A percentile compares a stretch with the other conserved stretches of the same genome.
Conservation (phyloP, 2,888 invertebrate genomes). For the Lissonota sp. region DNA sequence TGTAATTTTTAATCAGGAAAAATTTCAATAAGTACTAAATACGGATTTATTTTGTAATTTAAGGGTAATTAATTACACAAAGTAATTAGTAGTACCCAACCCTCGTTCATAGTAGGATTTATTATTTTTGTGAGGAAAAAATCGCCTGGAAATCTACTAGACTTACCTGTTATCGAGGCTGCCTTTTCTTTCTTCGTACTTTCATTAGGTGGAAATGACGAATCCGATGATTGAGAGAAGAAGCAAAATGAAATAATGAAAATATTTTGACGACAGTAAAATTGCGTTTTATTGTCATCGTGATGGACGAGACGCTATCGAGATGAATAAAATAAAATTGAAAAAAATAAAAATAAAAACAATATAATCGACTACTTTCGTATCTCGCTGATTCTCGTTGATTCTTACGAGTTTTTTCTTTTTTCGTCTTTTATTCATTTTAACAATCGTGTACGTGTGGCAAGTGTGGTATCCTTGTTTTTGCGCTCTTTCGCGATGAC, state of each 20-base stretch:
- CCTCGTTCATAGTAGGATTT: too few relatives aligned
- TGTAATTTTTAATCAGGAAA: too few relatives aligned
- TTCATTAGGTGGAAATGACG: background rate
- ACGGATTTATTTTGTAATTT: too few relatives aligned
- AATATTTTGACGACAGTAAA: background rate
- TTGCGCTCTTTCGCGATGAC: background rate
- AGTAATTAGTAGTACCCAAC: too few relatives aligned
- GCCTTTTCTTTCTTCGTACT: too few relatives aligned
- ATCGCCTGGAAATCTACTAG: too few relatives aligned
- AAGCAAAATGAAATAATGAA: background rate
- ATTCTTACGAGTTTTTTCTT: constrained; percentile 17
- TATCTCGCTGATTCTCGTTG: constrained; percentile 16
- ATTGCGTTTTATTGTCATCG: background rate
- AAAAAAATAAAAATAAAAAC: background rate
- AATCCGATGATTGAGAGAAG: background rate
- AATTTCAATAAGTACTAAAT: too few relatives aligned
- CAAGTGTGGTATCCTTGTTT: background rate
- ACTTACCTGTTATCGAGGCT: too few relatives aligned
- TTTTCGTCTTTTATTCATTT: constrained; percentile 41
- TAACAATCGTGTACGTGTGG: constrained; percentile 48
- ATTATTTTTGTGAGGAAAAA: too few relatives aligned
- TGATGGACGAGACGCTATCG: background rate
- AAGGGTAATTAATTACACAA: too few relatives aligned
- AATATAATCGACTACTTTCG: background rate
- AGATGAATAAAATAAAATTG: background rate